Evolutionary conservation across 2,888 invertebrate species (phyloP).

Genomic region (Plagodis pulveraria): DNA sequence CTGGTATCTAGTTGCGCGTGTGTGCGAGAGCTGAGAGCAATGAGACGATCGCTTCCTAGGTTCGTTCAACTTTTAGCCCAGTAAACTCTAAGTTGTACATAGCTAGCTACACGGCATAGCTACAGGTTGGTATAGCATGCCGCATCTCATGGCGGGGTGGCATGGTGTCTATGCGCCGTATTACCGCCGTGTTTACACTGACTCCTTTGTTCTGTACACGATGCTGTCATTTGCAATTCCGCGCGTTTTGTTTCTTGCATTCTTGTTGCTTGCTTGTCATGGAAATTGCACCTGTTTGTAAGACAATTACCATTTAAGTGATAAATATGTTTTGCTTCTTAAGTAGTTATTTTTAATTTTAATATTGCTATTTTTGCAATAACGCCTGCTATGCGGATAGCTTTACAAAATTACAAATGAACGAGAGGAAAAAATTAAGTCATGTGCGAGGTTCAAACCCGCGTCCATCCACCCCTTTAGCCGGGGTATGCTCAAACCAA

Average conservation of each 20-base stretch:
- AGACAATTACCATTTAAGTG: not conserved
- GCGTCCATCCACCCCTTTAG: no score
- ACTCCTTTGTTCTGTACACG: conserved; percentile 52
- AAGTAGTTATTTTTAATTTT: not conserved
- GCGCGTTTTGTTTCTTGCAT: conserved; percentile 33
- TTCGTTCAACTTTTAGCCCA: conserved; percentile 85
- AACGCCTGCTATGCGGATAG: no score
- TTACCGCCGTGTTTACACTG: conserved; percentile 57
- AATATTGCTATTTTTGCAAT: no score
- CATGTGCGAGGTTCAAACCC: no score
- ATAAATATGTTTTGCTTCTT: not conserved
- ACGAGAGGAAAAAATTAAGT: no score
- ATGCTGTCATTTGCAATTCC: conserved; percentile 47
- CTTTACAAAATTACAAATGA: no score
- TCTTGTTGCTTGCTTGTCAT: conserved; percentile 12
- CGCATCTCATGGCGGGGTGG: conserved; percentile 7
- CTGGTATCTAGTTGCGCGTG: conserved; percentile 44
- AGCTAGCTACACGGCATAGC: conserved; percentile 45
- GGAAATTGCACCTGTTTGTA: conserved; percentile 15
- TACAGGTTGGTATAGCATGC: conserved; percentile 12
- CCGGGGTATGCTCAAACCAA: no score
- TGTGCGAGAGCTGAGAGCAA: conserved; percentile 77
- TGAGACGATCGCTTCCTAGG: conserved; percentile 74
- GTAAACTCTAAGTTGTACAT: conserved; percentile 78
- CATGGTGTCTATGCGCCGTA: conserved; percentile 48